Conservation (phyloP, 2,888 invertebrate genomes). For the Ellobium chinense region DNA sequence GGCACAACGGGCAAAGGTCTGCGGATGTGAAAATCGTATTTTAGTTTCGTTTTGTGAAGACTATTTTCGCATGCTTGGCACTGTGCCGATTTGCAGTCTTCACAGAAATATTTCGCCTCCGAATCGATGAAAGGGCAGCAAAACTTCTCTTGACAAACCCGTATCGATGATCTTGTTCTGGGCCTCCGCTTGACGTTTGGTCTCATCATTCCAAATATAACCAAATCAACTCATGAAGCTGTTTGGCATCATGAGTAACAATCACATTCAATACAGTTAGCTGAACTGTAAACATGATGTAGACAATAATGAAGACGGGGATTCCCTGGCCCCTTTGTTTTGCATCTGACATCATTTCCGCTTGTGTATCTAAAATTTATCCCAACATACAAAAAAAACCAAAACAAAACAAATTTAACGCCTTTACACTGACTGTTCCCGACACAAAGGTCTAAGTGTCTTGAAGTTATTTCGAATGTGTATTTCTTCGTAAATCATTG, state of each 20-base stretch:
- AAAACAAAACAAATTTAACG: no score
- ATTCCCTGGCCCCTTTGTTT: slow-evolving; percentile 13
- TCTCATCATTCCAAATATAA: slow-evolving; percentile 63
- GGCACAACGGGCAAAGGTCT: slow-evolving; percentile 64
- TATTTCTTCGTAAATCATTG: no score
- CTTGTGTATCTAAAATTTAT: no score
- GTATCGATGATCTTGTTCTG: slow-evolving; percentile 69
- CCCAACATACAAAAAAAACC: no score
- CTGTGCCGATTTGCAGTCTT: slow-evolving; percentile 76
- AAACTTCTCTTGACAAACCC: slow-evolving; percentile 73
- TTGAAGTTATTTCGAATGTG: no score
- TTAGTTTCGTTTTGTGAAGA: slow-evolving; percentile 72
- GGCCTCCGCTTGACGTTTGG: slow-evolving; percentile 55
- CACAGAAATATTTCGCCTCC: slow-evolving; percentile 73
- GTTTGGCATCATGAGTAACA: no score
- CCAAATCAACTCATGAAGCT: no score
- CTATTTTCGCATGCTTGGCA: slow-evolving; percentile 75
- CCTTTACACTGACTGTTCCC: no score
- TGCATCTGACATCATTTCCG: not conserved
- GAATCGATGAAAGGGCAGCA: slow-evolving; percentile 70
- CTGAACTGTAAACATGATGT: no score
- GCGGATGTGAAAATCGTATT: slow-evolving; percentile 74
- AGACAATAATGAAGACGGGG: not conserved
- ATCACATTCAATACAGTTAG: no score
- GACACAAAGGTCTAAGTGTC: no score